phyloP scores from a whole-genome alignment of 1,140 invertebrate species.

The Diplogasteroides magnus region DNA sequence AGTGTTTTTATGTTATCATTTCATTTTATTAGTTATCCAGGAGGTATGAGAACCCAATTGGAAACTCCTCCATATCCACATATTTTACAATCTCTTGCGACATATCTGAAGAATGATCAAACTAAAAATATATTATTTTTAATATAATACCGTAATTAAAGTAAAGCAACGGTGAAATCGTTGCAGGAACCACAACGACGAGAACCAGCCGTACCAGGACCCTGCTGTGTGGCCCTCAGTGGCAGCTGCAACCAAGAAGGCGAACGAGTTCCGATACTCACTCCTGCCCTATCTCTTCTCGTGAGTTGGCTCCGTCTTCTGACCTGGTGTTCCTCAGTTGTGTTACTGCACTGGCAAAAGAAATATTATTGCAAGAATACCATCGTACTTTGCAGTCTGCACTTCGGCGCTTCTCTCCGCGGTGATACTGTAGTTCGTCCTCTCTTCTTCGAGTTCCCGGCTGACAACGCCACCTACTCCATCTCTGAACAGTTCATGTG shows the following conservation, averaged over 20 bases:
- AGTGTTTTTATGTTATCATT: too few relatives aligned
- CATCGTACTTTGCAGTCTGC: slow-evolving; percentile 23
- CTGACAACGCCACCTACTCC: slow-evolving; percentile 66
- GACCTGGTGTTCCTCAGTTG: not conserved
- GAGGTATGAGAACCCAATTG: too few relatives aligned
- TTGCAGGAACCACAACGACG: slow-evolving; percentile 46
- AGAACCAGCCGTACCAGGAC: slow-evolving; percentile 35
- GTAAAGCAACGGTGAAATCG: too few relatives aligned
- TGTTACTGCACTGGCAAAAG: not conserved
- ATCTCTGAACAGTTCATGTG: slow-evolving; percentile 77
- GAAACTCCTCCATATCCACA: too few relatives aligned
- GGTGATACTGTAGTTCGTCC: slow-evolving; percentile 33
- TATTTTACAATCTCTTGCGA: too few relatives aligned
- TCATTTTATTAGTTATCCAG: too few relatives aligned
- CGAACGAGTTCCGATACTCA: slow-evolving; percentile 48
- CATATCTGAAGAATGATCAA: too few relatives aligned
- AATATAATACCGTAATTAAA: too few relatives aligned
- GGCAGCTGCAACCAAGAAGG: slow-evolving; percentile 45
- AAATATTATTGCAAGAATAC: not conserved
- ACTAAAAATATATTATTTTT: too few relatives aligned
- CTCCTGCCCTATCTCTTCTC: slow-evolving; percentile 54
- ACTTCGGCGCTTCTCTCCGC: slow-evolving; percentile 26
- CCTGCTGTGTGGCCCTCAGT: slow-evolving; percentile 48
- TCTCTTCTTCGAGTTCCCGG: slow-evolving; percentile 63
- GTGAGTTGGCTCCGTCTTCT: slow-evolving; percentile 6